Conservation (phyloP, 2,113 vertebrate genomes). For the Myocastor coypus region DNA sequence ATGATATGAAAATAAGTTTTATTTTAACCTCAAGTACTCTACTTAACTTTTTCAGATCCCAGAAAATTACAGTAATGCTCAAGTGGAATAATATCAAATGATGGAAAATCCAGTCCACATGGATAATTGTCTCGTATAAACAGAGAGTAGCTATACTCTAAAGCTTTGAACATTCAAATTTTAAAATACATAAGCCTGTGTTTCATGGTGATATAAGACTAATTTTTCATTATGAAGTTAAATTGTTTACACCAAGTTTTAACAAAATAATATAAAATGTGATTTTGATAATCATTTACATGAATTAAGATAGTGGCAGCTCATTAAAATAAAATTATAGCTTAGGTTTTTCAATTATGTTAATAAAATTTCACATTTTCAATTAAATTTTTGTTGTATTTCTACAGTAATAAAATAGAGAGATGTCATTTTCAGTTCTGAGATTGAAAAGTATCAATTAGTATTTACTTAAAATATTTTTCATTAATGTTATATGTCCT, state of each 20-base stretch:
- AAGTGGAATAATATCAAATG: slow-evolving; percentile 64
- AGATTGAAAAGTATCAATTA: neutral
- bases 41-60: slow-evolving; percentile 71
- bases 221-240: slow-evolving; percentile 45
- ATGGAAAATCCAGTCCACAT: slow-evolving; percentile 62
- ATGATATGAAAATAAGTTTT: slow-evolving; percentile 61
- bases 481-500: neutral
- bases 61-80: slow-evolving; percentile 68
- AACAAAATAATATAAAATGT: neutral
- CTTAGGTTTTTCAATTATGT: neutral
- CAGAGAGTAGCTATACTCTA: slow-evolving; percentile 39
- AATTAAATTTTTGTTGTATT: neutral
- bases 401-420: neutral
- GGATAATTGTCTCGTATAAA: slow-evolving; percentile 51
- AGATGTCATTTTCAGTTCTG: neutral
- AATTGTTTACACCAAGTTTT: slow-evolving; percentile 43
- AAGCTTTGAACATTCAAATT: slow-evolving; percentile 49
- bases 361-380: neutral
- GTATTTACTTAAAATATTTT: neutral
- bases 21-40: slow-evolving; percentile 50
- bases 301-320: neutral
- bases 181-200: slow-evolving; percentile 35
- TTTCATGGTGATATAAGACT: slow-evolving; percentile 15
- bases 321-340: neutral
- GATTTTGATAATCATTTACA: neutral